Evolutionary conservation across 2,888 invertebrate genomes (phyloP), one percentile per base, ranked within the genome.

Genomic region (Macaria liturata): DNA sequence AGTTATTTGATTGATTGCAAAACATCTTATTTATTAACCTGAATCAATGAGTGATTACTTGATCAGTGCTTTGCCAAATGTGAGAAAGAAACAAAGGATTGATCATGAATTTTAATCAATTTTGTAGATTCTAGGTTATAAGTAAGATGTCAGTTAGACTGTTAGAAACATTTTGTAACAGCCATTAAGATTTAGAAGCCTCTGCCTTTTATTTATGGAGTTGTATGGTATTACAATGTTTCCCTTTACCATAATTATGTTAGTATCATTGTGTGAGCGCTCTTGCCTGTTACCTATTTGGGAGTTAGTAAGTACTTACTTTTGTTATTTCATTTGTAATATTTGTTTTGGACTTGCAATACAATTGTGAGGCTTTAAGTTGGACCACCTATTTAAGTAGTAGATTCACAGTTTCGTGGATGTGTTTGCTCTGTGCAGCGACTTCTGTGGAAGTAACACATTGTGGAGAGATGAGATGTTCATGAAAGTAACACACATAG

Each of bases 261-360:
- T 52, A 37, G 45, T 50, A 76, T 70, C 68, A 71, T 72, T 72
- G 69, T 70, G 72, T 75, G 65, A 80, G 72, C 65, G 72, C 82
- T 86, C 88, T 88, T 88, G 88, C 88, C 87, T 83, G 74, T 83
- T 84, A 84, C 80, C 80, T 82, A 78, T 69, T 68, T 72, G 78
- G 76, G 76, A 76, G 31, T 50, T 47, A 53, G 70, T 74, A 78
- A 74, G 78, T 81, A 80, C 78, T 78, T 83, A 80, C 72, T 75
- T 75, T 71, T 65, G 67, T 72, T 66, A 67, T 71, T 68, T 69
- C 61, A 66, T 72, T 68, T 68, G 57, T 68, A 71, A 65, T 75
- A 69, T 66, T 67, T 68, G 54, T 69, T 72, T 69, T 70, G 64
- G 62, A 71, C 62, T 65, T 72, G 67, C 72, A 76, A 67, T 76